Base-by-base conservation (phyloP, 2,113 vertebrate genomes). In the Tautogolabrus adspersus region DNA sequence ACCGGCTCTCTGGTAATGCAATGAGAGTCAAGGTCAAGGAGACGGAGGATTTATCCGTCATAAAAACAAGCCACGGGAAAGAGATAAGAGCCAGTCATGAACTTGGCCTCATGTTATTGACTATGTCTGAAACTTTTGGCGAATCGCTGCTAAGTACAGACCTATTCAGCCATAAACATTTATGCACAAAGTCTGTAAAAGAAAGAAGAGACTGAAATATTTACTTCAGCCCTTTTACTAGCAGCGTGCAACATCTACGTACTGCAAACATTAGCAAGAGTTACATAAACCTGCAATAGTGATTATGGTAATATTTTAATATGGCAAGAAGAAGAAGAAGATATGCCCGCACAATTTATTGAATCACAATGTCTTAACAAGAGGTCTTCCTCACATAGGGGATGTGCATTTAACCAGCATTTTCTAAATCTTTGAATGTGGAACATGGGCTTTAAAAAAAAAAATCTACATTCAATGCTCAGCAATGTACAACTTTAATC, bases 1-100 rank as follows among this genome's bases (percentile, higher is more conserved):
- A 80, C 47, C 51, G 6, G 57, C 58, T 66, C 76, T 90, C 88
- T 93, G 89, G 59, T 82, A 90, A 89, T 83, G 70, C 81, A 87
- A 90, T 93, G 86, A 89, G 73, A 60, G 73, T 30, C 71, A 2
- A 57, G 82, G 87, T 89, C 84, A 81, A 69, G 70, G 21, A 55
- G 72, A 60, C 60, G 10, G 70, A 72, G 54, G 58, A 82, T 88
- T 82, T 79, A 86, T 88, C 75, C 47, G 34, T 75, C 52, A 1
- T 85, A 69, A 81, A 83, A 87, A 61, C 54, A 63, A 22, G 26
- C 56, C 61, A 79, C 18, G 65, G 67, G 66, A 83, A 84, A 77
- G 55, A 78, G 88, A 91, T 88, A 87, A 87, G 84, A 82, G 38
- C 19, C 22, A 72, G 70, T 85, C 77, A 44, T 78, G 84, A 87